Conservation (phyloP, 1,140 invertebrate genomes). For the Listronotus oregonensis region DNA sequence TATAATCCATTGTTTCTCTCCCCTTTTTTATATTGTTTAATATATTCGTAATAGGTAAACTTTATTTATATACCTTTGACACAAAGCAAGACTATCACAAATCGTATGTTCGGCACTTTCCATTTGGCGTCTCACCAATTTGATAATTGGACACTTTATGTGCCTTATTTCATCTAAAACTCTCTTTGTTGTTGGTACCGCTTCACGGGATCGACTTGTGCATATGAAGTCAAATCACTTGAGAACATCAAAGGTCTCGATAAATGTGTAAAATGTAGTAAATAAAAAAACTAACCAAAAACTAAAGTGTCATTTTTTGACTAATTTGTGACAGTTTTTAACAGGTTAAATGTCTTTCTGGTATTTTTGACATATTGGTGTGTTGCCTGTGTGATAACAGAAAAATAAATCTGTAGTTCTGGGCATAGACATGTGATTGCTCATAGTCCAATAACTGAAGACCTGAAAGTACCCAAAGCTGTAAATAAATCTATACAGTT, state of each 20-base stretch:
- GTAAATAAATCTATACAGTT: too few species aligned
- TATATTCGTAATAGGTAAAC: too few species aligned
- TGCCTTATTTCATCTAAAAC: constrained; percentile 32
- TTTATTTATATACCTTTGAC: constrained; percentile 14
- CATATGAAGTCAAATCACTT: not conserved
- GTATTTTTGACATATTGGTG: too few species aligned
- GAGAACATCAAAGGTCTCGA: constrained; percentile 16
- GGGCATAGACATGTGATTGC: too few species aligned
- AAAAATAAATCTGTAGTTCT: too few species aligned
- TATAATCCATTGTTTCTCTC: too few species aligned
- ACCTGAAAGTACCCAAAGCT: too few species aligned
- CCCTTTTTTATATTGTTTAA: too few species aligned
- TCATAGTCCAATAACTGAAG: too few species aligned
- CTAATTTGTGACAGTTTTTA: constrained; percentile 1
- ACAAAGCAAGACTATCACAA: constrained; percentile 4
- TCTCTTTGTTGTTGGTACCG: not conserved
- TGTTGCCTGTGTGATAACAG: too few species aligned
- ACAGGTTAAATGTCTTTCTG: too few species aligned
- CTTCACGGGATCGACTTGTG: not conserved
- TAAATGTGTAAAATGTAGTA: not conserved
- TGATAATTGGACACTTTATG: constrained; percentile 38
- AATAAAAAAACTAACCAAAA: constrained; percentile 9
- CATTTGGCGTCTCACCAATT: constrained; percentile 32
- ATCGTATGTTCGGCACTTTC: constrained; percentile 26
- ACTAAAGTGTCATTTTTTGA: not conserved